Percentiles rank a stretch among this genome's conserved stretches.
These are phyloP conservation scores for Fistularia commersonii DNA, from an alignment of 2,797 vertebrate genomes.

Conservation along the genomic window DNA sequence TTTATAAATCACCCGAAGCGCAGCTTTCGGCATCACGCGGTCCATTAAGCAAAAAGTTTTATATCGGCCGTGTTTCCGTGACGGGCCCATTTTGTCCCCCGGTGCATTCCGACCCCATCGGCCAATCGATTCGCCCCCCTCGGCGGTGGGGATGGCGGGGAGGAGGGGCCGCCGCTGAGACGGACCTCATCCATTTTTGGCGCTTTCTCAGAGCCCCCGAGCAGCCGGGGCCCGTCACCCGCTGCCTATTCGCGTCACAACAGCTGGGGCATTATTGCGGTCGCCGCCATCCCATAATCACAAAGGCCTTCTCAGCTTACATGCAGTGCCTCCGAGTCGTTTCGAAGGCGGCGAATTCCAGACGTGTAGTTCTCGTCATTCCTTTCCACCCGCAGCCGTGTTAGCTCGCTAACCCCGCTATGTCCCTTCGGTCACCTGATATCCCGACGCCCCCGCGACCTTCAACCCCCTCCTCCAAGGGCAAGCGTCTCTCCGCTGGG, in stretches of 20 bases:
- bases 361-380: too few relatives aligned
- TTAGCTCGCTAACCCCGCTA: conserved; percentile 15
- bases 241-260: conserved; percentile 48
- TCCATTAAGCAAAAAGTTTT: too few relatives aligned
- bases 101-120: too few relatives aligned
- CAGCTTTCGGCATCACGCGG: too few relatives aligned
- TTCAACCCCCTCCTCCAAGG: too few relatives aligned
- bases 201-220: conserved; percentile 14
- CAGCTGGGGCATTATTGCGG: conserved; percentile 63
- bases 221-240: conserved; percentile 44
- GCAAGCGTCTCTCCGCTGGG: conserved; percentile 31
- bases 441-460: too few relatives aligned
- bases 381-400: too few relatives aligned
- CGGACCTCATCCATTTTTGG: conserved; percentile 11
- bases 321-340: conserved; percentile 15
- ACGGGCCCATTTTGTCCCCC: too few relatives aligned
- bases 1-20: too few relatives aligned
- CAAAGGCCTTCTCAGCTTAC: conserved; percentile 60
- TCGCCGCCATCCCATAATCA: conserved; percentile 32
- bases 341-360: conserved; percentile 37
- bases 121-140: too few relatives aligned
- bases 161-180: conserved; percentile 13
- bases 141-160: too few relatives aligned
- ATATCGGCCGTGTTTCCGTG: too few relatives aligned
- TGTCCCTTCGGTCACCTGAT: conserved; percentile 58